A percentile compares a stretch with the other conserved stretches of the same genome.
Conservation (phyloP, 2,888 invertebrate species). For the Dryocosmus kuriphilus region DNA sequence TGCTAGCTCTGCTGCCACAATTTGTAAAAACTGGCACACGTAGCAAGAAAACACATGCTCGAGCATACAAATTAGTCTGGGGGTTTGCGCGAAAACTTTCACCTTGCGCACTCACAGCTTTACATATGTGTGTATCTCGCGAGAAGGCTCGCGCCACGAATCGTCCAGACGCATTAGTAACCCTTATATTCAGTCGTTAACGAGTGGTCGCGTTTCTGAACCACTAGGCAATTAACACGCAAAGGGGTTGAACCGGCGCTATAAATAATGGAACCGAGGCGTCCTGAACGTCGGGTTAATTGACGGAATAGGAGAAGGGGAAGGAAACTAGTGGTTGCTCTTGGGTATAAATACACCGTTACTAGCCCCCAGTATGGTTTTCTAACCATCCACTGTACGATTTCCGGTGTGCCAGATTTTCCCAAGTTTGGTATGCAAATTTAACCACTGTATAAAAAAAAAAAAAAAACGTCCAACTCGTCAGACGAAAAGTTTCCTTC, state of each 20-base stretch:
- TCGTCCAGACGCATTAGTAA: constrained; percentile 48
- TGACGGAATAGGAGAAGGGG: constrained; percentile 53
- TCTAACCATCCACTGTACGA: constrained; percentile 28
- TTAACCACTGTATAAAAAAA: constrained; percentile 13
- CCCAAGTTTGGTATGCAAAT: constrained; percentile 29
- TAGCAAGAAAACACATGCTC: constrained; percentile 44
- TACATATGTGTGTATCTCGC: constrained; percentile 43
- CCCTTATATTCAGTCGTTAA: constrained; percentile 57
- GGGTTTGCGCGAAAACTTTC: constrained; percentile 38
- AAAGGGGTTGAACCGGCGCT: constrained; percentile 54
- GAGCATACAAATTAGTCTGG: constrained; percentile 50
- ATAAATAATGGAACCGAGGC: constrained; percentile 54
- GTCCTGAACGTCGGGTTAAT: constrained; percentile 57
- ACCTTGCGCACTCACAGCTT: constrained; percentile 16
- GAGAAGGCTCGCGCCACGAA: constrained; percentile 50
- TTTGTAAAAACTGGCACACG: constrained; percentile 37
- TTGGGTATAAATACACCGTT: constrained; percentile 34
- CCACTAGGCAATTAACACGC: constrained; percentile 53
- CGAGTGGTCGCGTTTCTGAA: constrained; percentile 53
- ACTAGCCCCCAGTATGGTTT: constrained; percentile 15
- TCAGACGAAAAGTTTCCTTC: neutral
- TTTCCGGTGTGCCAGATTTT: constrained; percentile 37
- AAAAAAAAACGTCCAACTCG: neutral
- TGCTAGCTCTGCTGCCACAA: constrained; percentile 15
- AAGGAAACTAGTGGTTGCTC: constrained; percentile 39